Percentiles rank a stretch among this genome's conserved stretches.
These are phyloP conservation scores for Otus scops DNA, from an alignment of 2,797 vertebrate genomes.

Conservation along the genomic window DNA sequence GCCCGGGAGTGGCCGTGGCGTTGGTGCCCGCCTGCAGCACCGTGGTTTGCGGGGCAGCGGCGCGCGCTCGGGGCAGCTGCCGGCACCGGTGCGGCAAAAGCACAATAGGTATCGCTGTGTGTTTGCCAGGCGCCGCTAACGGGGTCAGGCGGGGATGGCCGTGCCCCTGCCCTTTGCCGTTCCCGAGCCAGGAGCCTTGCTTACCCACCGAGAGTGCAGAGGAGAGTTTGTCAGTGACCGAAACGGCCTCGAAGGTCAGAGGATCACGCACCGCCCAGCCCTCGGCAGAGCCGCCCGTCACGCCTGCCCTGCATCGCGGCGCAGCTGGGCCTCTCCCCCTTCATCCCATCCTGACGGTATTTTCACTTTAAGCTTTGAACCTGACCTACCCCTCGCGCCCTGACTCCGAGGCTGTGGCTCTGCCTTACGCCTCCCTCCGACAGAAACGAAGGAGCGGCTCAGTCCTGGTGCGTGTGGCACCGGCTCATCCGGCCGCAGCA, in stretches of 20 bases:
- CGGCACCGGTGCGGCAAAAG: background rate
- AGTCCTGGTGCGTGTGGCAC: rapidly evolving
- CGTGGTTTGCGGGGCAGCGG: background rate
- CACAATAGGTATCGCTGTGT: rapidly evolving
- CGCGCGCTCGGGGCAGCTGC: rapidly evolving
- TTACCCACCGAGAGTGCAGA: rapidly evolving
- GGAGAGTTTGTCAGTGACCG: background rate
- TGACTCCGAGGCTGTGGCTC: background rate
- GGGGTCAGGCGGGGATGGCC: background rate
- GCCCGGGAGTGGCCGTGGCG: rapidly evolving
- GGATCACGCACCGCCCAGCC: rapidly evolving
- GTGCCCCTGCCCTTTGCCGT: rapidly evolving
- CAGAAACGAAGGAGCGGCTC: rapidly evolving
- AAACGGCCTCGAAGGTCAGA: background rate
- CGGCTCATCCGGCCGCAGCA: background rate
- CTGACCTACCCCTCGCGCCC: background rate
- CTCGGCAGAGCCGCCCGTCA: background rate
- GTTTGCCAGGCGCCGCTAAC: background rate
- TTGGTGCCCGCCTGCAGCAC: background rate
- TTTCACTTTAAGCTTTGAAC: background rate
- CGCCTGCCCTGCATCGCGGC: background rate
- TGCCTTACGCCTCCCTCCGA: background rate
- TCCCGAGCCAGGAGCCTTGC: background rate
- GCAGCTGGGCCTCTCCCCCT: background rate
- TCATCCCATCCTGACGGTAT: background rate